phyloP scores from a whole-genome alignment of 2,113 vertebrate genomes.

The Mus musculus region GRCm39 chr2:118353001-118353500 shows the following conservation, averaged over 20 bases:
- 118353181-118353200: not conserved
- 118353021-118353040: not conserved
- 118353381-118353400: not conserved
- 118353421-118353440: not conserved
- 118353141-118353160: not conserved
- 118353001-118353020: not conserved
- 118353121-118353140: not conserved
- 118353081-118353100: not conserved
- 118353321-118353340: too few species aligned
- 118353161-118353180: too few species aligned
- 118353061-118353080: not conserved
- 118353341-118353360: too few species aligned
- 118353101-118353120: conserved; percentile 16
- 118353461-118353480: not conserved
- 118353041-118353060: not conserved
- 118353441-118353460: not conserved
- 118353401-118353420: not conserved
- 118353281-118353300: not conserved
- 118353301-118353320: not conserved
- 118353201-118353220: not conserved
- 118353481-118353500: not conserved
- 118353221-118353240: not conserved
- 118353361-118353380: not conserved
- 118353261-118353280: not conserved
- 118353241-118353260: not conserved